phyloP scores from a whole-genome alignment of 1,140 invertebrate genomes.

The Halictus rubicundus region DNA sequence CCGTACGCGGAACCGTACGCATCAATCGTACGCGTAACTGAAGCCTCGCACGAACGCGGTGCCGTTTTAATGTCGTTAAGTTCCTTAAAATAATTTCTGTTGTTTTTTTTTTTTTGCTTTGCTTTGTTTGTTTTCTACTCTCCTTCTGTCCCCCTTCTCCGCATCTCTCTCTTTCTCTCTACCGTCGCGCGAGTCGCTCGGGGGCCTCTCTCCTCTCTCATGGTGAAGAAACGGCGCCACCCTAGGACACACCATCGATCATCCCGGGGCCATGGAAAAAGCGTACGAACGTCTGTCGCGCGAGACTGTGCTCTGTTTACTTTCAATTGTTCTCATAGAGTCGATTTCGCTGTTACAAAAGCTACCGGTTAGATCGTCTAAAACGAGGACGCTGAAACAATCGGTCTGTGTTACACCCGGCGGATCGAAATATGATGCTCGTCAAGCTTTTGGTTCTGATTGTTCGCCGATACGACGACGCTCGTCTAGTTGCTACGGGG shows the following conservation, averaged over 20 bases:
- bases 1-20: slow-evolving; percentile 42
- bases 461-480: neutral
- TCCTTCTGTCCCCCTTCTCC: slow-evolving; percentile 11
- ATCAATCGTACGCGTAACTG: slow-evolving; percentile 49
- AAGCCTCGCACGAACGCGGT: slow-evolving; percentile 69
- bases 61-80: slow-evolving; percentile 55
- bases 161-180: slow-evolving; percentile 41
- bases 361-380: neutral
- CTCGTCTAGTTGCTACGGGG: neutral
- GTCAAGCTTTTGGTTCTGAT: neutral
- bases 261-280: neutral
- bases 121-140: slow-evolving; percentile 27
- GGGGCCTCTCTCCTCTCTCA: slow-evolving; percentile 6
- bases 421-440: neutral
- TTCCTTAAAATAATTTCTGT: slow-evolving; percentile 67
- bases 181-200: slow-evolving; percentile 46
- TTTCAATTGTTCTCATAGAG: slow-evolving; percentile 8
- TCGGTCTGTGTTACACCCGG: neutral
- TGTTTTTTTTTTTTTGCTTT: slow-evolving; percentile 31
- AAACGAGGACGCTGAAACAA: slow-evolving; percentile 7
- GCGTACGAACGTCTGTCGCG: neutral
- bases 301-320: neutral
- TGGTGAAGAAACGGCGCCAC: neutral
- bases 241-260: slow-evolving; percentile 22
- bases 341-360: slow-evolving; percentile 14